Percentiles rank a stretch among this genome's conserved stretches.
Conservation (phyloP, 1,140 invertebrate genomes). For the Triops longicaudatus region DNA sequence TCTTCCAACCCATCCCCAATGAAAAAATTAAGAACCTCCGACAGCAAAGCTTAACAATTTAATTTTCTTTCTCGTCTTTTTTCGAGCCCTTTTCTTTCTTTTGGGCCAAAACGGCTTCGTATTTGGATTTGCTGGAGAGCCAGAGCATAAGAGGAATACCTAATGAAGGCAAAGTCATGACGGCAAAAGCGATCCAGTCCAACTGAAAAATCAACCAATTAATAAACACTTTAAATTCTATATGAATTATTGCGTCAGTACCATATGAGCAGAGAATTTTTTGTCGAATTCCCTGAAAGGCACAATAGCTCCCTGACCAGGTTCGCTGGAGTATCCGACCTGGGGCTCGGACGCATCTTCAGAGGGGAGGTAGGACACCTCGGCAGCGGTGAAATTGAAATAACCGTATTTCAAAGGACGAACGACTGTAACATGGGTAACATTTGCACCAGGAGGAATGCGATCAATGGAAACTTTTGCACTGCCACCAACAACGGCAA, state of each 20-base stretch:
- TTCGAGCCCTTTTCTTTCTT: constrained; percentile 47
- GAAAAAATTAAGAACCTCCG: background rate
- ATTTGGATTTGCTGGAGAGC: constrained; percentile 91
- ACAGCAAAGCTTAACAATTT: constrained; percentile 16
- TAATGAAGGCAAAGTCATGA: constrained; percentile 90
- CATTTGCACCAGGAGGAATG: constrained; percentile 84
- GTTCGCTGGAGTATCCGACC: constrained; percentile 84
- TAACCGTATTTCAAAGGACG: constrained; percentile 81
- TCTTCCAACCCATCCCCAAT: background rate
- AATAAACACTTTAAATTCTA: background rate
- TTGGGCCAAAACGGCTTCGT: constrained; percentile 64
- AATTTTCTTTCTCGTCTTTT: constrained; percentile 46
- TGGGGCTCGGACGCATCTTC: constrained; percentile 66
- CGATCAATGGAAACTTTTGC: constrained; percentile 50
- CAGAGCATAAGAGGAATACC: constrained; percentile 90
- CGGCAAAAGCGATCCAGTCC: constrained; percentile 92
- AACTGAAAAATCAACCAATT: constrained; percentile 45
- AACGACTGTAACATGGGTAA: constrained; percentile 87
- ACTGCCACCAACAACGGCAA: constrained; percentile 76
- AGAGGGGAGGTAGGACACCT: constrained; percentile 75
- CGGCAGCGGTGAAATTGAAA: constrained; percentile 94
- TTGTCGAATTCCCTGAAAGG: constrained; percentile 93
- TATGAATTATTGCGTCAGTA: constrained; percentile 41
- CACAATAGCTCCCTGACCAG: constrained; percentile 92
- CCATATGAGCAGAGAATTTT: constrained; percentile 93